Conservation (phyloP, 2,888 invertebrate genomes). For the Anagyrus pseudococci region DNA sequence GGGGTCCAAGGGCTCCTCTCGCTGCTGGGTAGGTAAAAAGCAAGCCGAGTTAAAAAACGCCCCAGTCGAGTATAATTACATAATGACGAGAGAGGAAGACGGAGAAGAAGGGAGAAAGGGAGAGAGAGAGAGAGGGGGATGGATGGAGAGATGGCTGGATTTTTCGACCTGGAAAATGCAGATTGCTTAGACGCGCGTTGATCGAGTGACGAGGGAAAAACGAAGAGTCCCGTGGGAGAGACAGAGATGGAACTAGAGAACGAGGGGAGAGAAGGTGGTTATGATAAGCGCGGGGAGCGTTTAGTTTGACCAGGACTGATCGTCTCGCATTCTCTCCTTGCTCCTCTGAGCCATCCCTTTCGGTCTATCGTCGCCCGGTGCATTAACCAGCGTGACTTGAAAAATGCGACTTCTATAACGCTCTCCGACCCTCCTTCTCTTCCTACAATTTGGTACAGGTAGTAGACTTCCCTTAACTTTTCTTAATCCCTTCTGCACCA, state of each 20-base stretch:
- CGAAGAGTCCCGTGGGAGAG: conserved; percentile 33
- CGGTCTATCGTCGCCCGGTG: conserved; percentile 31
- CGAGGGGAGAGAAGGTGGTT: background rate
- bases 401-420: conserved; percentile 51
- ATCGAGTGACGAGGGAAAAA: conserved; percentile 20
- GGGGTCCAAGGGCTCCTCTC: too few relatives aligned
- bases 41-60: too few relatives aligned
- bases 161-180: conserved; percentile 35
- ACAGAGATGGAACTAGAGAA: background rate
- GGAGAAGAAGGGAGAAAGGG: background rate
- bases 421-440: too few relatives aligned
- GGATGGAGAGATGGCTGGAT: background rate
- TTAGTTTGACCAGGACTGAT: background rate
- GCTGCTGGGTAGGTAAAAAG: too few relatives aligned
- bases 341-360: conserved; percentile 37
- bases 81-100: background rate
- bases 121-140: background rate
- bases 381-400: conserved; percentile 60
- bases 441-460: too few relatives aligned
- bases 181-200: conserved; percentile 31
- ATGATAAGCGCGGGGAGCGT: conserved; percentile 6
- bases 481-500: too few relatives aligned
- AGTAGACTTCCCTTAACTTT: too few relatives aligned
- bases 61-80: too few relatives aligned
- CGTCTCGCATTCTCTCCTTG: background rate